Percentiles rank a stretch among this genome's conserved stretches.
phyloP scores from a whole-genome alignment of 2,113 vertebrate genomes.

The Notothenia coriiceps region DNA sequence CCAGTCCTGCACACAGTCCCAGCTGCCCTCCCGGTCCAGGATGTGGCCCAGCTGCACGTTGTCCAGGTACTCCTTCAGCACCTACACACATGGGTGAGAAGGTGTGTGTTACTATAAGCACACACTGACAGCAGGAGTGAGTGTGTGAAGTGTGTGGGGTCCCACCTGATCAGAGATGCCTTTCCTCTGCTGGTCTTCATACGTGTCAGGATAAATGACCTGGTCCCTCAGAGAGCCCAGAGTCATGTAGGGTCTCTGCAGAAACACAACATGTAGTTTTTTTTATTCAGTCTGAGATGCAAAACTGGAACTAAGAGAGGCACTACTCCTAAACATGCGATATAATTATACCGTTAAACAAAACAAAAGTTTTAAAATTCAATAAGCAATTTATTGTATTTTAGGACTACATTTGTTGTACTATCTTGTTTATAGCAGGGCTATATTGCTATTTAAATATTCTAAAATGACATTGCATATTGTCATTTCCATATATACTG shows the following conservation, averaged over 20 bases:
- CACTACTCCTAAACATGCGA: not conserved
- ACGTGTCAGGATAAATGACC: conserved; percentile 96
- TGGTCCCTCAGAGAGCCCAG: conserved; percentile 96
- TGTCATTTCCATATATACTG: too few species aligned
- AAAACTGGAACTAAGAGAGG: not conserved
- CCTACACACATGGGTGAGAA: conserved; percentile 76
- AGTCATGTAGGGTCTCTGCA: conserved; percentile 97
- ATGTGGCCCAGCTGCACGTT: conserved; percentile 97
- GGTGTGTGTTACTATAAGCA: not conserved
- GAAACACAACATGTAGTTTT: conserved; percentile 5
- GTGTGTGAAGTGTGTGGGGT: not conserved
- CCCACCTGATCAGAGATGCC: conserved; percentile 93
- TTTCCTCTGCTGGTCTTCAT: conserved; percentile 91
- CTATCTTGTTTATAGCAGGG: too few species aligned
- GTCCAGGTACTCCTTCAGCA: conserved; percentile 97
- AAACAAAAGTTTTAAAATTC: too few species aligned
- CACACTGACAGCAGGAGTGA: not conserved
- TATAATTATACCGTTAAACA: too few species aligned
- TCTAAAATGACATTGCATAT: too few species aligned
- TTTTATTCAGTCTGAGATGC: not conserved
- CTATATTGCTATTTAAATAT: too few species aligned
- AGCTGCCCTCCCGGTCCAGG: conserved; percentile 93
- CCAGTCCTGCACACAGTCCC: conserved; percentile 97
- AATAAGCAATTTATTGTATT: too few species aligned
- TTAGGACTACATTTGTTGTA: too few species aligned